Evolutionary conservation across 2,113 vertebrate genomes (phyloP), one percentile per base, ranked within the genome.

Genomic region (Poecilia latipinna): DNA sequence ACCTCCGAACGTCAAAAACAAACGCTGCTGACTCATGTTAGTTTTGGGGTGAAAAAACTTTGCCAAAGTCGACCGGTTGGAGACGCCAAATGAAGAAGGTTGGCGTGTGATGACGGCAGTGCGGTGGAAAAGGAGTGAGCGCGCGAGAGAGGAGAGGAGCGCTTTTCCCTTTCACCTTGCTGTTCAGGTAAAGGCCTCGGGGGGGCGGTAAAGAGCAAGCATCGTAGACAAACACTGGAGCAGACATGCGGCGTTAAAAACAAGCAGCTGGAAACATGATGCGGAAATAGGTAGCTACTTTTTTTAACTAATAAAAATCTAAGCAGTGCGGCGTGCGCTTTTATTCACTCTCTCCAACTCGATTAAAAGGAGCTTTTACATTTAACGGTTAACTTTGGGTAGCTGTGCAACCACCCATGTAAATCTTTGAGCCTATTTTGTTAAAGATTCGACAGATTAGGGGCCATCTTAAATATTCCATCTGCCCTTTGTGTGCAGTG

Each of bases 121-220:
- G 68, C 60, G 44, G 68, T 3, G 77, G 70, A 69, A 84, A 26
- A 60, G 72, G 79, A 44, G 89, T 76, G 92, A 77, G 90, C 85
- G 86, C 89, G 33, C 82, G 0, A 62, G 12, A 51, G 11, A 42
- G 39, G 12, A 42, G 39, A 42, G 39, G 64, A 60, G 31, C 82
- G 64, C 80, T 79, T 78, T 72, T n/a, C 74, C 67, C 51, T 32
- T 71, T 65, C 60, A 68, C 77, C 68, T 15, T 51, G 17, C 19
- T 70, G 11, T 77, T 78, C 73, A 51, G 2, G 22, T 0, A 0
- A 48, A 57, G 39, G 85, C 89, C 92, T 79, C 80, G 0, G 67
- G 90, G 76, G 37, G 91, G 89, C 89, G 42, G 75, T 72, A 79
- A n/a, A 13, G 82, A 85, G 83, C 70, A 70, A 15, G 33, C 57